Conservation (phyloP, 2,797 vertebrate species). For the Sternarchorhynchus goeldii region DNA sequence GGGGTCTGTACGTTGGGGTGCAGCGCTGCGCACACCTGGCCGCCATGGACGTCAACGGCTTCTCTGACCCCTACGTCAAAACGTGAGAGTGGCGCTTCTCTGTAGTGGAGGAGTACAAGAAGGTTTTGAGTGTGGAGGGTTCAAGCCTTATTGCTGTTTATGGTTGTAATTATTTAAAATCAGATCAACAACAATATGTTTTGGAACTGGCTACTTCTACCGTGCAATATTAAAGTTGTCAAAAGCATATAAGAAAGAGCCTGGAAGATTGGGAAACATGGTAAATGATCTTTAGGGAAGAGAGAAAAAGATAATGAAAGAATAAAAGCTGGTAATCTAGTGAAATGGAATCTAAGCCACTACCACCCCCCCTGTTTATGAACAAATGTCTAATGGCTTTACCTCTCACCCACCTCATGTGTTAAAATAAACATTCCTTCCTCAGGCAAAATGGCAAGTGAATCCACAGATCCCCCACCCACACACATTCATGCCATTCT, state of each 20-base stretch:
- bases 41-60: conserved; percentile 89
- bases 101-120: background rate
- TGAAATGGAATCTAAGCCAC: conserved; percentile 1
- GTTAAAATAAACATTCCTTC: conserved; percentile 54
- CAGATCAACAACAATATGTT: background rate
- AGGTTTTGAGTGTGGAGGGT: background rate
- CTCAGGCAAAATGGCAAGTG: conserved; percentile 54
- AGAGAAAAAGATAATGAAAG: background rate
- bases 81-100: conserved; percentile 71
- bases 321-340: background rate
- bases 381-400: conserved; percentile 32
- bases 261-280: conserved; percentile 2
- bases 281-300: background rate
- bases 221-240: conserved; percentile 10
- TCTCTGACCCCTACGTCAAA: conserved; percentile 89
- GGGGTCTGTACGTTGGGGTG: conserved; percentile 82
- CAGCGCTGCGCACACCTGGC: conserved; percentile 85
- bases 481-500: conserved; percentile 38
- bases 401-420: conserved; percentile 53
- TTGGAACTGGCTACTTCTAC: background rate
- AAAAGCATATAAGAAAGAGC: background rate
- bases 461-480: conserved; percentile 53
- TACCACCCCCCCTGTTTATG: background rate
- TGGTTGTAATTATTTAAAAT: background rate
- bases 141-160: conserved; percentile 12